Conservation (phyloP, 2,113 vertebrate genomes). For the Upupa epops region DNA sequence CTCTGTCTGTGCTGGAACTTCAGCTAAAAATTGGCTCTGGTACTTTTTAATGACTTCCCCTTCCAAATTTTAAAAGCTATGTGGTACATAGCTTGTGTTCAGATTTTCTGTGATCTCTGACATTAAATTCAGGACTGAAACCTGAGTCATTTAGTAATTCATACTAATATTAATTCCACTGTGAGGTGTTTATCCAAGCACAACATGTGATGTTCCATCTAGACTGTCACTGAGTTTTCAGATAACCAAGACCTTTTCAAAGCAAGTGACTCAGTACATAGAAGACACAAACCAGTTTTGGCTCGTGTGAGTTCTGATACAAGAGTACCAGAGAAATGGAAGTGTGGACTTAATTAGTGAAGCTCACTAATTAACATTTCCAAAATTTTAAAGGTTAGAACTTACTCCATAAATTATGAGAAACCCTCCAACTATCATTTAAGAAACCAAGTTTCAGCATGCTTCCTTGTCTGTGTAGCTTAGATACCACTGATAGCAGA, state of each 20-base stretch:
- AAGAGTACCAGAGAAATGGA: neutral
- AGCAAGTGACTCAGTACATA: conserved; percentile 3
- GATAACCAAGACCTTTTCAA: conserved; percentile 1
- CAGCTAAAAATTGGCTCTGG: neutral
- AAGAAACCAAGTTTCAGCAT: neutral
- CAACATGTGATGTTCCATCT: neutral
- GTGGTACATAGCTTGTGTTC: neutral
- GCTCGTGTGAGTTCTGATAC: neutral
- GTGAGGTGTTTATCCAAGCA: conserved; percentile 5
- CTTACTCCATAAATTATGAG: neutral
- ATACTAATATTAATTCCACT: neutral
- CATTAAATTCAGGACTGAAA: neutral
- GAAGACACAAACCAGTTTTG: conserved; percentile 20
- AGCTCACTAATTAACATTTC: conserved; percentile 37
- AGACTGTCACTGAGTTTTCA: neutral
- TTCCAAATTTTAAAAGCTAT: neutral
- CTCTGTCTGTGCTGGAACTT: neutral
- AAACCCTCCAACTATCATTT: neutral
- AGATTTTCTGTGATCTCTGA: conserved; percentile 6
- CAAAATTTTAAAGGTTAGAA: conserved; percentile 10
- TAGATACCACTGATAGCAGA: neutral
- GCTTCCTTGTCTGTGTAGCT: neutral
- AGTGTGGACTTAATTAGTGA: too few relatives aligned
- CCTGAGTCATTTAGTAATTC: conserved; percentile 4
- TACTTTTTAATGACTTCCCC: neutral